These are phyloP conservation scores for Struthio camelus DNA, from an alignment of 2,113 vertebrate genomes.

Conservation along the genomic window DNA sequence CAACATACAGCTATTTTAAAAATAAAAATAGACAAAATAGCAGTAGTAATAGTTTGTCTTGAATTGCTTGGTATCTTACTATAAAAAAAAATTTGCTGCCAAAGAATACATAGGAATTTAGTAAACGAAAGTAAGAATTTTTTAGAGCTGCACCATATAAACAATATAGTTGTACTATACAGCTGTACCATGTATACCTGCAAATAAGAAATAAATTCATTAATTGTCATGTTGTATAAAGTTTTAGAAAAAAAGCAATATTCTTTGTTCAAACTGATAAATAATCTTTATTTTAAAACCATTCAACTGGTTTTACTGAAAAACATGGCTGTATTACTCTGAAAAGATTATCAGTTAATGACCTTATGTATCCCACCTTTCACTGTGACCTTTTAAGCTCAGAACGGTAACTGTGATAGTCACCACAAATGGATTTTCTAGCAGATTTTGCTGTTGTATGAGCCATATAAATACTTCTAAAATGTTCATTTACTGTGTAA, in stretches of 20 bases:
- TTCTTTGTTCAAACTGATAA: background rate
- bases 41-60: background rate
- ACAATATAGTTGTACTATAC: background rate
- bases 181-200: background rate
- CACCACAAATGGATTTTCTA: background rate
- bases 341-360: background rate
- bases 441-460: background rate
- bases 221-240: background rate
- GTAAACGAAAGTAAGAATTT: background rate
- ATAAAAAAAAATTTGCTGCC: background rate
- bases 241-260: background rate
- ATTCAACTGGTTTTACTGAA: background rate
- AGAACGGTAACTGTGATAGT: background rate
- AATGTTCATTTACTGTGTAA: background rate
- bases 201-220: background rate
- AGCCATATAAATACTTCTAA: too few relatives aligned
- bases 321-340: background rate
- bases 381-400: background rate
- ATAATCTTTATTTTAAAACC: background rate
- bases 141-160: background rate
- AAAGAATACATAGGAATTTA: background rate
- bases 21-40: background rate
- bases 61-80: background rate
- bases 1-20: background rate
- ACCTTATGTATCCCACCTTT: background rate